Percentiles rank a stretch among this genome's conserved stretches.
phyloP scores from a whole-genome alignment of 2,113 vertebrate genomes.

The Rutilus rutilus region DNA sequence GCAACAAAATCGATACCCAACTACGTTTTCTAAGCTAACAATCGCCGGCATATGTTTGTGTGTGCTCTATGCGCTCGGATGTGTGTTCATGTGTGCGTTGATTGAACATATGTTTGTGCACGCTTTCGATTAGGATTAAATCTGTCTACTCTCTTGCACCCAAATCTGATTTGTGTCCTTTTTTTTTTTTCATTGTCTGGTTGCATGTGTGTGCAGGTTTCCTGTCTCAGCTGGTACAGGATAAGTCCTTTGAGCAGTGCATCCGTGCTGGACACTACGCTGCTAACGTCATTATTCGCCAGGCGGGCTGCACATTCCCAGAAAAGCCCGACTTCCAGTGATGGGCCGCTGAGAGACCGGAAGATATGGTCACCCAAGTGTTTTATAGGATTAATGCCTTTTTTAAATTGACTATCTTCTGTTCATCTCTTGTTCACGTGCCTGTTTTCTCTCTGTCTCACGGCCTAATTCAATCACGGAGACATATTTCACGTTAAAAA shows the following conservation, averaged over 20 bases:
- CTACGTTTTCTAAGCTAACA: conserved; percentile 2
- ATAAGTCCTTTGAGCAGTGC: conserved; percentile 85
- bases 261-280: conserved; percentile 93
- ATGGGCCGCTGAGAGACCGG: conserved; percentile 58
- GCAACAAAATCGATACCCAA: conserved; percentile 35
- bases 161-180: neutral
- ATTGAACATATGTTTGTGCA: conserved; percentile 26
- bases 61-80: neutral
- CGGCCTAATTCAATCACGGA: conserved; percentile 46
- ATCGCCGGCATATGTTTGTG: neutral
- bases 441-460: conserved; percentile 66
- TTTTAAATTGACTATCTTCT: conserved; percentile 45
- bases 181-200: neutral
- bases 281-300: conserved; percentile 89
- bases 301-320: conserved; percentile 93
- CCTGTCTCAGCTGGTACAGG: conserved; percentile 90
- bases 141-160: conserved; percentile 16
- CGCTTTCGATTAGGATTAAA: conserved; percentile 28
- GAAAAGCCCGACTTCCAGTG: conserved; percentile 94
- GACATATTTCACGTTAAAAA: conserved; percentile 38
- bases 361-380: conserved; percentile 42
- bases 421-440: conserved; percentile 56
- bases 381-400: conserved; percentile 42
- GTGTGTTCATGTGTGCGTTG: conserved; percentile 33
- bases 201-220: conserved; percentile 79